phyloP scores from a whole-genome alignment of 2,113 vertebrate genomes.

The Miniopterus natalensis region DNA sequence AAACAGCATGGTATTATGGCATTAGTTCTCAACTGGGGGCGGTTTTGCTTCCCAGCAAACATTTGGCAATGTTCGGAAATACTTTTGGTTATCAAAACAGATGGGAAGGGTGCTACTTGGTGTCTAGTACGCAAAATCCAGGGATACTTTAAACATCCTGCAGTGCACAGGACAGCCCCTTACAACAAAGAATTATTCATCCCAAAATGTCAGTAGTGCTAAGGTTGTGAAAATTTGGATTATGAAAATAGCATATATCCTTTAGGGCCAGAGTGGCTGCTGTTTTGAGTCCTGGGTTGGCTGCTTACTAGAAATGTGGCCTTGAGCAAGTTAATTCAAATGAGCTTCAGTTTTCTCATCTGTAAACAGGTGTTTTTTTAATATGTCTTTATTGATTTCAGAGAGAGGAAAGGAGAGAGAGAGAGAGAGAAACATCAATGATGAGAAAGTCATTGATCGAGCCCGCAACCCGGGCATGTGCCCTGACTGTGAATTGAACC shows the following conservation, averaged over 20 bases:
- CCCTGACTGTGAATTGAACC: too few species aligned
- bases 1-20: neutral
- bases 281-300: neutral
- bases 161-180: neutral
- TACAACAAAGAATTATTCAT: neutral
- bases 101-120: neutral
- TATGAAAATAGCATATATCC: neutral
- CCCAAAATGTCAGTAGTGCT: neutral
- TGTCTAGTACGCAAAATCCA: neutral
- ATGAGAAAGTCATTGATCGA: too few species aligned
- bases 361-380: neutral
- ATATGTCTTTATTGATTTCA: too few species aligned
- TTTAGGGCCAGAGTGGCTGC: neutral
- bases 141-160: neutral
- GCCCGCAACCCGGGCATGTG: too few species aligned
- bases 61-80: neutral
- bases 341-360: neutral
- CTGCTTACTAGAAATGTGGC: neutral
- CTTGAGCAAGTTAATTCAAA: conserved; percentile 7
- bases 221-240: neutral
- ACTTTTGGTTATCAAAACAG: neutral
- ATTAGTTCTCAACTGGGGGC: neutral
- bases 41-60: neutral
- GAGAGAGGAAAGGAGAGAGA: too few species aligned
- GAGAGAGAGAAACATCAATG: too few species aligned